A percentile compares a stretch with the other conserved stretches of the same genome.
Conservation (phyloP, 2,113 vertebrate species). For the Austrofundulus limnaeus region DNA sequence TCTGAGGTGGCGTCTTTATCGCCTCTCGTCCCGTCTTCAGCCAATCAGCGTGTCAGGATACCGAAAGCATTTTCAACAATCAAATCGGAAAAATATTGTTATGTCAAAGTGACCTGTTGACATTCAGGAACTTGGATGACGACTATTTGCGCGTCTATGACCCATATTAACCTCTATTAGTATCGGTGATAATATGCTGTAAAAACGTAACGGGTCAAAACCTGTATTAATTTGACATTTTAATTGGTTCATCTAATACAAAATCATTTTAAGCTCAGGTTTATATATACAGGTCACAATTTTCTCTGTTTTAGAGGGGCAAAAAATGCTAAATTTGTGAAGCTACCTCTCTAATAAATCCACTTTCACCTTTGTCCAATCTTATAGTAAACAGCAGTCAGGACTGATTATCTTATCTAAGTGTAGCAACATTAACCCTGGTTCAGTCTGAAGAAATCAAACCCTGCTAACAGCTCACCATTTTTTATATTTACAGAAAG, state of each 20-base stretch:
- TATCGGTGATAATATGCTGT: too few species aligned
- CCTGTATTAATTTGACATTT: neutral
- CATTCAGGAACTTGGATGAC: neutral
- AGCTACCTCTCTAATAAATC: too few species aligned
- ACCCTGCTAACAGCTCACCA: too few species aligned
- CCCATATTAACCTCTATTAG: neutral
- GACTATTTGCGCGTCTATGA: neutral
- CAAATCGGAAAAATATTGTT: constrained; percentile 1
- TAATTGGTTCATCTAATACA: neutral
- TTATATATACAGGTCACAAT: neutral
- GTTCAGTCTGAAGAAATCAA: neutral
- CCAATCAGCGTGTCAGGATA: constrained; percentile 19
- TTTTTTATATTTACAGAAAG: neutral
- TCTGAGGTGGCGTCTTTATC: constrained; percentile 43
- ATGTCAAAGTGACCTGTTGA: constrained; percentile 28
- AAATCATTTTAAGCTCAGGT: too few species aligned
- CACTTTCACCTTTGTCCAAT: neutral
- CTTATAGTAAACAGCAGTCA: neutral
- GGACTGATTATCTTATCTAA: neutral
- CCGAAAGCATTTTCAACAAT: neutral
- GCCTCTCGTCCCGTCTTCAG: constrained; percentile 1
- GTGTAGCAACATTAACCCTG: neutral
- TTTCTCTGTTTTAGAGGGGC: neutral
- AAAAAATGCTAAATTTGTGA: neutral
- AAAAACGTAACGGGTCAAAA: neutral